A percentile compares a stretch with the other conserved stretches of the same genome.
Conservation (phyloP, 2,113 vertebrate species). For the Triplophysa siluroides region DNA sequence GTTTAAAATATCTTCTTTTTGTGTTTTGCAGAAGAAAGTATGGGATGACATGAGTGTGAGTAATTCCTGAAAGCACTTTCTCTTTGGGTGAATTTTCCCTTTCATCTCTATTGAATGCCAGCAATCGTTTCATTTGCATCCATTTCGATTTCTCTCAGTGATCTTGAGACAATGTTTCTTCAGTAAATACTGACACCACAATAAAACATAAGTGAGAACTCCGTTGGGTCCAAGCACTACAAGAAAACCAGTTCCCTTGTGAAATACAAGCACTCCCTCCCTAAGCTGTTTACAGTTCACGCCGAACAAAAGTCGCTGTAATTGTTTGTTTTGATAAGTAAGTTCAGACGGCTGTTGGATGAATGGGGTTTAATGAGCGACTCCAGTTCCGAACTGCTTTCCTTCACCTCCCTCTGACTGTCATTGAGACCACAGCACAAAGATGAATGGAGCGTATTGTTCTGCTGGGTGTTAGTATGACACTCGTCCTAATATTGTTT, state of each 20-base stretch:
- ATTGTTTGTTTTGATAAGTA: slow-evolving; percentile 37
- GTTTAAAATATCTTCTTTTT: too few species aligned
- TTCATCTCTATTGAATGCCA: too few species aligned
- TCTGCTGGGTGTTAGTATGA: slow-evolving; percentile 46
- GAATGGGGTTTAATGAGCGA: slow-evolving; percentile 62
- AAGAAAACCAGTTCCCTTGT: slow-evolving; percentile 35
- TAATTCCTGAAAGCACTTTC: too few species aligned
- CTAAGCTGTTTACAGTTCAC: slow-evolving; percentile 39
- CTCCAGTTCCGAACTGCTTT: slow-evolving; percentile 66
- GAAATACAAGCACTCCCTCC: slow-evolving; percentile 35
- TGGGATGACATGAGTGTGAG: too few species aligned
- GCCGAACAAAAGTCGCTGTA: slow-evolving; percentile 16
- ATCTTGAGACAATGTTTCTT: not conserved
- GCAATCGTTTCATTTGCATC: too few species aligned
- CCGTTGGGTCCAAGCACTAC: too few species aligned
- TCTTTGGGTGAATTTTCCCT: too few species aligned
- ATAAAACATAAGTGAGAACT: not conserved
- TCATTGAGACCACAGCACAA: slow-evolving; percentile 57
- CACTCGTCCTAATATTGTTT: slow-evolving; percentile 66
- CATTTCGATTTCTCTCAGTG: not conserved
- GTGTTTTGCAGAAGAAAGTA: too few species aligned
- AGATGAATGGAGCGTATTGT: slow-evolving; percentile 72
- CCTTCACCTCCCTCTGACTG: slow-evolving; percentile 40
- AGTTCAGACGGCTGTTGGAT: not conserved
- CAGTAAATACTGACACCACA: not conserved